These are phyloP conservation scores for Brachystomella parvula DNA, from an alignment of 1,140 invertebrate genomes.

Conservation along the genomic window DNA sequence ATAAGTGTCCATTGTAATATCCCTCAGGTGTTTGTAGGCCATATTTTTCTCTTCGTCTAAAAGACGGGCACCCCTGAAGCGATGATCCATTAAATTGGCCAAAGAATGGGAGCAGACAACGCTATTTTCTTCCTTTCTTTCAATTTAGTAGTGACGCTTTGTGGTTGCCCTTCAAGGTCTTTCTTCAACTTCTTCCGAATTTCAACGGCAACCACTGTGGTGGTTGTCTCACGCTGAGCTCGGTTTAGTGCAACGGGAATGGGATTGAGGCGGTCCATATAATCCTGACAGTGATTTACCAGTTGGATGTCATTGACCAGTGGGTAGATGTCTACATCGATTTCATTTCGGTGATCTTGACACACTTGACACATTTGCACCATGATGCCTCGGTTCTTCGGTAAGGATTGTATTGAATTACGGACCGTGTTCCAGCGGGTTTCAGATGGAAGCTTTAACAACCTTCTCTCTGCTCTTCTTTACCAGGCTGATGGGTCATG, in stretches of 20 bases:
- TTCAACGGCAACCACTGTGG: background rate
- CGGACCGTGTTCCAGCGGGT: background rate
- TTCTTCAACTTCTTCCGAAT: background rate
- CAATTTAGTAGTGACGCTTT: background rate
- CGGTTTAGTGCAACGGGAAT: background rate
- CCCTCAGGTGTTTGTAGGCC: background rate
- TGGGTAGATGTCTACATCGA: background rate
- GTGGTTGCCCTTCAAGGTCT: background rate
- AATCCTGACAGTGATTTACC: background rate
- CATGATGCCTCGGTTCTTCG: constrained; percentile 1
- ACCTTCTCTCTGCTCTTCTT: background rate
- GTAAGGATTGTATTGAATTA: background rate
- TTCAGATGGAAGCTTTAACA: background rate
- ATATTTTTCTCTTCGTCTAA: background rate
- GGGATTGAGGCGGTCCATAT: background rate
- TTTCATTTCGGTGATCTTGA: background rate
- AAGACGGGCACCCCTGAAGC: background rate
- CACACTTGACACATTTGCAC: constrained; percentile 3
- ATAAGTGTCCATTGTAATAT: no score
- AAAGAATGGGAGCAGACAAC: background rate
- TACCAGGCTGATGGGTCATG: background rate
- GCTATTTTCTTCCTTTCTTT: background rate
- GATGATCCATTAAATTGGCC: background rate
- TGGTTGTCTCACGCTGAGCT: background rate
- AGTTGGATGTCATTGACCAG: background rate